Evolutionary conservation across 2,888 invertebrate genomes (phyloP).

Genomic region (Volucella zonaria): DNA sequence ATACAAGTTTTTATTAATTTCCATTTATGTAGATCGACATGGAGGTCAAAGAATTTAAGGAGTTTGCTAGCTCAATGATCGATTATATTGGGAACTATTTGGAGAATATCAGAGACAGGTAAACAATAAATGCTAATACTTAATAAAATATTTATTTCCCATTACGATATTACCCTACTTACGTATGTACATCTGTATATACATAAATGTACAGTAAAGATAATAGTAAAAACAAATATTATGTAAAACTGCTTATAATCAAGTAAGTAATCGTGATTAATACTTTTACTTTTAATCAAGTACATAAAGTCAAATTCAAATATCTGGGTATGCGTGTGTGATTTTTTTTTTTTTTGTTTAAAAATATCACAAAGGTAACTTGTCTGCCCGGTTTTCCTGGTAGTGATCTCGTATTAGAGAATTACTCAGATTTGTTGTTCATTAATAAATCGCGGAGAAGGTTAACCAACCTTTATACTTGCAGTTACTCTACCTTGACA

Average conservation of each 20-base stretch:
- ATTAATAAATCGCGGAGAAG: constrained; percentile 41
- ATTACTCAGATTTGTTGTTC: neutral
- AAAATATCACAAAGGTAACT: neutral
- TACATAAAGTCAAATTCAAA: neutral
- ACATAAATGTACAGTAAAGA: too few species aligned
- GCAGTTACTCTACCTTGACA: constrained; percentile 36
- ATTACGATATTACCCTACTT: neutral
- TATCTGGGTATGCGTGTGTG: too few species aligned
- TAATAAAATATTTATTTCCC: constrained; percentile 51
- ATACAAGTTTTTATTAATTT: constrained; percentile 4
- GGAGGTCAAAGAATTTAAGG: constrained; percentile 92
- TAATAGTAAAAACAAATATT: too few species aligned
- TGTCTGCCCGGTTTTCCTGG: constrained; percentile 29
- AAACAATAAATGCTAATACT: constrained; percentile 76
- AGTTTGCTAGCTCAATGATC: constrained; percentile 95
- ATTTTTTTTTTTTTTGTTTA: neutral
- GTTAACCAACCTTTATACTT: constrained; percentile 39
- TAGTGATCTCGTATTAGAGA: constrained; percentile 2
- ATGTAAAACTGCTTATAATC: too few species aligned
- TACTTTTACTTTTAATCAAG: neutral
- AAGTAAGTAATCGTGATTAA: too few species aligned
- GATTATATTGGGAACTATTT: constrained; percentile 97
- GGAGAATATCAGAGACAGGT: constrained; percentile 96
- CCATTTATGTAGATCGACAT: constrained; percentile 84
- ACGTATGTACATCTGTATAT: neutral